Evolutionary conservation across 2,797 vertebrate genomes (phyloP).

Genomic region (Xerus rutilus): DNA sequence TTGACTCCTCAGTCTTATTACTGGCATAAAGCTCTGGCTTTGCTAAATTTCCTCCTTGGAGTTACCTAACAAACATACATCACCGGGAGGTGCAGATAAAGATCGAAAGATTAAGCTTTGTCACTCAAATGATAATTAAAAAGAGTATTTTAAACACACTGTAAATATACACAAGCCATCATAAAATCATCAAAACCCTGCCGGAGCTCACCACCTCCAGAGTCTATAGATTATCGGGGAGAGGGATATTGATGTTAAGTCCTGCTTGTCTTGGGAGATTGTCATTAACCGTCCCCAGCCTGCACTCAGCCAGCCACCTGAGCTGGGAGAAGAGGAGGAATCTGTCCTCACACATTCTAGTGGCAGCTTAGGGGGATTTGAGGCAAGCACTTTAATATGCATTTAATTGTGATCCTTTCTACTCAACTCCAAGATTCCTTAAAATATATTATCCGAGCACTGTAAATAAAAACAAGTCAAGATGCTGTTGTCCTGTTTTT

Average conservation of each 20-base stretch:
- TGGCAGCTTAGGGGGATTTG: slow-evolving; percentile 65
- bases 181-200: slow-evolving; percentile 77
- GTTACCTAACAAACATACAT: slow-evolving; percentile 77
- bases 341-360: not conserved
- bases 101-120: slow-evolving; percentile 85
- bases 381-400: slow-evolving; percentile 60
- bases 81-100: slow-evolving; percentile 79
- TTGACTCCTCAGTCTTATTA: slow-evolving; percentile 76
- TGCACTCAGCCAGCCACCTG: slow-evolving; percentile 68
- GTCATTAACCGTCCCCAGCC: slow-evolving; percentile 80
- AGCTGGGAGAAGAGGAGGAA: not conserved
- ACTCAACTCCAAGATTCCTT: slow-evolving; percentile 23
- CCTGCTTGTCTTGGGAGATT: slow-evolving; percentile 78
- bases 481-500: slow-evolving; percentile 49
- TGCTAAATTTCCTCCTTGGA: slow-evolving; percentile 78
- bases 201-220: slow-evolving; percentile 69
- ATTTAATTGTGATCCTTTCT: slow-evolving; percentile 62
- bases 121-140: slow-evolving; percentile 85
- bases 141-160: slow-evolving; percentile 85
- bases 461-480: slow-evolving; percentile 56
- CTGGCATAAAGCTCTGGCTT: slow-evolving; percentile 73
- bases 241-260: slow-evolving; percentile 80
- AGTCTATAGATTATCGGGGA: slow-evolving; percentile 73
- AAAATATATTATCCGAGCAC: slow-evolving; percentile 16
- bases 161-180: slow-evolving; percentile 84